Evolutionary conservation across 2,888 invertebrate species (phyloP).

Genomic region (Chalcis sispes): DNA sequence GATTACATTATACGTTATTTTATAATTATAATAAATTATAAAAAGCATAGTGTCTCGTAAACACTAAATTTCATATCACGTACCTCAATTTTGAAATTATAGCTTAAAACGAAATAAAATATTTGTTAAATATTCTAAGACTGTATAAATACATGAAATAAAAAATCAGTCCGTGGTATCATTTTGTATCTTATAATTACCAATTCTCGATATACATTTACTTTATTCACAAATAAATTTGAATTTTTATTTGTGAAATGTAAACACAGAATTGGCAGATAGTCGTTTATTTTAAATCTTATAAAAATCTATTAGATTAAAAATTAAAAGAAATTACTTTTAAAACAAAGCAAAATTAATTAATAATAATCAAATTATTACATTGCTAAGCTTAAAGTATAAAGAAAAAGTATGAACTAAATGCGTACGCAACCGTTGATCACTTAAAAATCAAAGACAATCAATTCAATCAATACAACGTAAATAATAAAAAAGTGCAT

Average conservation of each 20-base stretch:
- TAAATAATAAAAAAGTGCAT: slow-evolving; percentile 36
- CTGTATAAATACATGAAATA: background rate
- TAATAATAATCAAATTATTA: slow-evolving; percentile 3
- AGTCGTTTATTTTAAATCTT: background rate
- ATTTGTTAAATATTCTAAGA: background rate
- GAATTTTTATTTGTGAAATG: background rate
- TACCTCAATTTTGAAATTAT: too few relatives aligned
- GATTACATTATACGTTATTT: background rate
- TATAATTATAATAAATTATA: slow-evolving; percentile 11
- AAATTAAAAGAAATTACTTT: slow-evolving; percentile 10
- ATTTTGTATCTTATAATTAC: slow-evolving; percentile 1
- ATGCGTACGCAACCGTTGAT: slow-evolving; percentile 1
- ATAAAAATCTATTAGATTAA: slow-evolving; percentile 2
- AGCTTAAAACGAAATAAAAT: too few relatives aligned
- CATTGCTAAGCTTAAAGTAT: background rate
- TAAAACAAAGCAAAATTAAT: slow-evolving; percentile 29
- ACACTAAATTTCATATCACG: too few relatives aligned
- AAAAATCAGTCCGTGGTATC: background rate
- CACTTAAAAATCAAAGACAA: slow-evolving; percentile 18
- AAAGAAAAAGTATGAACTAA: slow-evolving; percentile 3
- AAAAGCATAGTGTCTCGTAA: background rate
- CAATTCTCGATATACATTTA: background rate
- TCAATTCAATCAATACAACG: slow-evolving; percentile 1
- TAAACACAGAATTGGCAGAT: slow-evolving; percentile 9
- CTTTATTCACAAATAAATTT: slow-evolving; percentile 7